Evolutionary conservation across 2,888 invertebrate genomes (phyloP).

Genomic region (Drosophila kuntzei): DNA sequence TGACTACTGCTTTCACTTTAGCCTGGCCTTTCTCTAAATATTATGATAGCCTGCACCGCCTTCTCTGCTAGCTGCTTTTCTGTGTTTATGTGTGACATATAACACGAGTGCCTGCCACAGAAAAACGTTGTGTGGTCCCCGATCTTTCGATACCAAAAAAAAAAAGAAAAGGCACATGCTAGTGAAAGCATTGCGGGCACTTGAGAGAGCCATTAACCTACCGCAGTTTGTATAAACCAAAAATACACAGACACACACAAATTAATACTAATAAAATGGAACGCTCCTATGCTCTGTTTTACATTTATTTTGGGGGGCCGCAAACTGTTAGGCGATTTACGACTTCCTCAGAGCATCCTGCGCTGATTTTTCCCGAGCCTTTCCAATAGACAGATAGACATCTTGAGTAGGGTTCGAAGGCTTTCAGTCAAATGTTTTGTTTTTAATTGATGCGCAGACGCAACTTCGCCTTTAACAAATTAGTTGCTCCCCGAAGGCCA

Average conservation of each 20-base stretch:
- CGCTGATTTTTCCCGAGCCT: slow-evolving; percentile 43
- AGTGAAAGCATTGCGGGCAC: slow-evolving; percentile 74
- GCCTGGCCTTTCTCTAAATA: slow-evolving; percentile 63
- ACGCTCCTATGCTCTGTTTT: slow-evolving; percentile 22
- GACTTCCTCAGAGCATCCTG: slow-evolving; percentile 76
- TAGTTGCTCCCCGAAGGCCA: slow-evolving; percentile 56
- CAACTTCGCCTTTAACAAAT: slow-evolving; percentile 57
- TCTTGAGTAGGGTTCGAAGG: slow-evolving; percentile 83
- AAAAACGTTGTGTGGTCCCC: slow-evolving; percentile 65
- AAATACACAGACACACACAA: slow-evolving; percentile 47
- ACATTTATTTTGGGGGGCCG: slow-evolving; percentile 9
- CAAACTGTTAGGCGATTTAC: slow-evolving; percentile 76
- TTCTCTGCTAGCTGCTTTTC: slow-evolving; percentile 24
- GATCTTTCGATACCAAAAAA: slow-evolving; percentile 9
- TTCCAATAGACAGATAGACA: slow-evolving; percentile 67
- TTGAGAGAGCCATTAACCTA: slow-evolving; percentile 76
- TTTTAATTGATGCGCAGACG: slow-evolving; percentile 68
- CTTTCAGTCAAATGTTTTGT: slow-evolving; percentile 73
- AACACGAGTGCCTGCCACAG: slow-evolving; percentile 60
- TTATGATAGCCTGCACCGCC: slow-evolving; percentile 61
- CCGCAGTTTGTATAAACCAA: slow-evolving; percentile 77
- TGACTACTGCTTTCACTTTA: slow-evolving; percentile 77
- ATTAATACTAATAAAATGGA: slow-evolving; percentile 69
- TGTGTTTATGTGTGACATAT: slow-evolving; percentile 72
- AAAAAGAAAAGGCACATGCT: slow-evolving; percentile 28